Evolutionary conservation across 2,888 invertebrate genomes (phyloP).

Genomic region (Pteria penguin): DNA sequence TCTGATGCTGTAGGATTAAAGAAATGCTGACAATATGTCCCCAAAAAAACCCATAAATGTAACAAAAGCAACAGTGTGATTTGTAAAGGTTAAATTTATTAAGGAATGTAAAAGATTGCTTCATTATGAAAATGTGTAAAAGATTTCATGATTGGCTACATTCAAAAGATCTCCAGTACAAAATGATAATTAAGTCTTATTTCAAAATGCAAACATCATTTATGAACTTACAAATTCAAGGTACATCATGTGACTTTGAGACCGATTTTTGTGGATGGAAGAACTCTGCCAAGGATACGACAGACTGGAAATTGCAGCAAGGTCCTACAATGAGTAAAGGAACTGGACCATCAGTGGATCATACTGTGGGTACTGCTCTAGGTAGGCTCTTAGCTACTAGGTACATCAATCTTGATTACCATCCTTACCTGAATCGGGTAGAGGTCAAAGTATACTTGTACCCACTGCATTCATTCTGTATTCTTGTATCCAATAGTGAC

Average conservation of each 20-base stretch:
- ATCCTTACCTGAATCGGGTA: no score
- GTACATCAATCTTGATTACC: not conserved
- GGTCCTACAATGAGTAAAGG: conserved; percentile 45
- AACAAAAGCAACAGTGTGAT: no score
- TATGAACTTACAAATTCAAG: no score
- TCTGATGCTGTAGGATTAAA: not conserved
- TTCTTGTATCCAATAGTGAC: no score
- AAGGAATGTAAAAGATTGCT: no score
- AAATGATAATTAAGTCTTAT: not conserved
- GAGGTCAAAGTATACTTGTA: no score
- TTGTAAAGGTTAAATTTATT: no score
- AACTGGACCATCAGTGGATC: conserved; percentile 70
- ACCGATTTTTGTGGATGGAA: conserved; percentile 65
- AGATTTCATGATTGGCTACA: no score
- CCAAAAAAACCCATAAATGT: no score
- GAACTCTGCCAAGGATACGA: conserved; percentile 58
- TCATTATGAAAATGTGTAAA: no score
- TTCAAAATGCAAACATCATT: not conserved
- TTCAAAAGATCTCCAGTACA: no score
- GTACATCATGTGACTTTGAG: conserved; percentile 68
- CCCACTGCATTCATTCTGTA: no score
- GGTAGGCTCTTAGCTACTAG: conserved; percentile 46
- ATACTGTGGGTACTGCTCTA: conserved; percentile 59
- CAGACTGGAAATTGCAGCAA: conserved; percentile 58
- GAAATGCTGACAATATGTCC: not conserved